phyloP scores from a whole-genome alignment of 2,888 invertebrate genomes.

The Rapana venosa region DNA sequence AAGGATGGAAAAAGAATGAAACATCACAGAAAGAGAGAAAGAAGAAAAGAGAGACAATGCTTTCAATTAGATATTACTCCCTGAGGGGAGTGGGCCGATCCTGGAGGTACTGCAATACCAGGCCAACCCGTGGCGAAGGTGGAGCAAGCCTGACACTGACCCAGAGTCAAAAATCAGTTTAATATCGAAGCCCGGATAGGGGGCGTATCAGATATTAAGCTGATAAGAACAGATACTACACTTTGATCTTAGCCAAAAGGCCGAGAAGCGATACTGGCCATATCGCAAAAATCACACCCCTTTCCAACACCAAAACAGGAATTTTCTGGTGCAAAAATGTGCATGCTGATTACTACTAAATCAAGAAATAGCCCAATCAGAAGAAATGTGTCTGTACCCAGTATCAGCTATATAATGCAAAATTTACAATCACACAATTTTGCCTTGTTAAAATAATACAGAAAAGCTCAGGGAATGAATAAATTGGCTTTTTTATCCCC shows the following conservation, averaged over 20 bases:
- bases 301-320: background rate
- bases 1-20: no score
- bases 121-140: conserved; percentile 79
- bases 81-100: conserved; percentile 22
- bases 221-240: conserved; percentile 31
- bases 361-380: background rate
- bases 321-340: background rate
- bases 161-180: conserved; percentile 71
- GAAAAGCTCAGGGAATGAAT: no score
- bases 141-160: conserved; percentile 82
- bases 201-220: conserved; percentile 30
- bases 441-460: no score
- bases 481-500: no score
- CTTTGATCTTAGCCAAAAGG: conserved; percentile 31
- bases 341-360: background rate
- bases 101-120: conserved; percentile 28
- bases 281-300: background rate
- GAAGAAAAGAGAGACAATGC: background rate
- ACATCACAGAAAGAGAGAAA: conserved; percentile 55
- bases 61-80: background rate
- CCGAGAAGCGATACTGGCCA: conserved; percentile 1
- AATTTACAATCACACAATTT: no score
- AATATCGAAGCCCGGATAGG: background rate
- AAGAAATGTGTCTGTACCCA: no score
- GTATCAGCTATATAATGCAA: no score